These are phyloP conservation scores for Arctia plantaginis DNA, from an alignment of 2,888 invertebrate species.

Conservation along the genomic window DNA sequence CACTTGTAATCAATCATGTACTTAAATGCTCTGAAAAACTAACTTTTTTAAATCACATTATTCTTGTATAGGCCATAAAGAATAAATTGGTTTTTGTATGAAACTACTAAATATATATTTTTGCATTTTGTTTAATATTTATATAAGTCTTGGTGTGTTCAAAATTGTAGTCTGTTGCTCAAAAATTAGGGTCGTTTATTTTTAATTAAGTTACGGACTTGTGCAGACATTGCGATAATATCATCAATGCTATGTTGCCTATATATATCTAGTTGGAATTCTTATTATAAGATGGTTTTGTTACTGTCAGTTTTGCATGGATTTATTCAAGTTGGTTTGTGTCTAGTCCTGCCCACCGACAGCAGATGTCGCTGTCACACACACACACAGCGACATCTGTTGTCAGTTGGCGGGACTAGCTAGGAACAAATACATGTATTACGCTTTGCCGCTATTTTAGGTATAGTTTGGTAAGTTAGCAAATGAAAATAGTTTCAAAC, in stretches of 20 bases:
- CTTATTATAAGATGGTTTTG: constrained; percentile 16
- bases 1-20: constrained; percentile 32
- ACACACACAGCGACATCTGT: not conserved
- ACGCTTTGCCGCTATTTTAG: constrained; percentile 23
- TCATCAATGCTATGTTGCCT: constrained; percentile 14
- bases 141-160: constrained; percentile 47
- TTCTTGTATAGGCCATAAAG: constrained; percentile 31
- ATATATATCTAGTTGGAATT: constrained; percentile 14
- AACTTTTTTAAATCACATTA: constrained; percentile 13
- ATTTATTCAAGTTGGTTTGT: not conserved
- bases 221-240: constrained; percentile 26
- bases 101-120: constrained; percentile 28
- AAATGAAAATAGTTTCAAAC: constrained; percentile 16
- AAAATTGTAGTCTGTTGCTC: constrained; percentile 52
- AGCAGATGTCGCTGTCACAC: no score
- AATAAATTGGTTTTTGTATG: constrained; percentile 17
- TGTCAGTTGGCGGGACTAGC: not conserved
- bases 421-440: not conserved
- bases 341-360: no score
- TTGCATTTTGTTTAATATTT: constrained; percentile 38
- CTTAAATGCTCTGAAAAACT: constrained; percentile 12
- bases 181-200: constrained; percentile 40
- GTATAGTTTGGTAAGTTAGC: constrained; percentile 47
- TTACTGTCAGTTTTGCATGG: constrained; percentile 19
- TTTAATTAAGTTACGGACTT: constrained; percentile 31